Evolutionary conservation across 2,888 invertebrate species (phyloP), one percentile per base, ranked within the genome.

Genomic region (Liodrosophila aerea): DNA sequence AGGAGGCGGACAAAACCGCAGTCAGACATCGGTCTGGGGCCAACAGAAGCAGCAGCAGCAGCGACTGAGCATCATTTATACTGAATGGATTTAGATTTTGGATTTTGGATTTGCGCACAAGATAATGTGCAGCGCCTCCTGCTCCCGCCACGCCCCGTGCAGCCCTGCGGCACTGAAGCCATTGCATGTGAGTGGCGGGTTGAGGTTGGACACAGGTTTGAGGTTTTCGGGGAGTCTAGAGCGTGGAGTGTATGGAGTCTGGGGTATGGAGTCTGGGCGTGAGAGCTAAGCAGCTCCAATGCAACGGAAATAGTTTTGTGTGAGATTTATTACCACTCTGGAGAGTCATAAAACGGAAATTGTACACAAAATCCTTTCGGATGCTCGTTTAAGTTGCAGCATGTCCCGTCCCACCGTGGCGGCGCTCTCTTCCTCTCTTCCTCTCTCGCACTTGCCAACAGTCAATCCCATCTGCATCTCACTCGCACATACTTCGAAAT

Each of bases 291-390:
- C 80, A 85, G 76, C 82, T 81, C 75, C 84, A 88, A 87, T 87
- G 86, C 87, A 87, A 82, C 87, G 89, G 88, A 89, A 88, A 89
- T 89, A 88, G 89, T 89, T 88, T 88, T 86, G 87, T 85, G 88
- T 82, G 87, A 88, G 89, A 89, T 89, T 89, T 89, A 89, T 89
- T 89, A 87, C 88, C 88, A 86, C 88, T 89, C 89, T 87, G 84
- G 88, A 89, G 88, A 88, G 89, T 88, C 87, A 89, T 89, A 88
- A 88, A 87, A 88, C 88, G 89, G 88, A 89, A 89, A 89, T 89
- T 89, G 88, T 89, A 87, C 84, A 88, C 89, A 89, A 88, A 87
- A 87, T 88, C 88, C 87, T 76, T 81, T 87, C 78, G 84, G 82
- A 84, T 81, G 86, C 84, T 81, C 82, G 82, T 85, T 82, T 84